These are phyloP conservation scores for Amiota communis DNA, from an alignment of 2,888 invertebrate species.

Conservation along the genomic window DNA sequence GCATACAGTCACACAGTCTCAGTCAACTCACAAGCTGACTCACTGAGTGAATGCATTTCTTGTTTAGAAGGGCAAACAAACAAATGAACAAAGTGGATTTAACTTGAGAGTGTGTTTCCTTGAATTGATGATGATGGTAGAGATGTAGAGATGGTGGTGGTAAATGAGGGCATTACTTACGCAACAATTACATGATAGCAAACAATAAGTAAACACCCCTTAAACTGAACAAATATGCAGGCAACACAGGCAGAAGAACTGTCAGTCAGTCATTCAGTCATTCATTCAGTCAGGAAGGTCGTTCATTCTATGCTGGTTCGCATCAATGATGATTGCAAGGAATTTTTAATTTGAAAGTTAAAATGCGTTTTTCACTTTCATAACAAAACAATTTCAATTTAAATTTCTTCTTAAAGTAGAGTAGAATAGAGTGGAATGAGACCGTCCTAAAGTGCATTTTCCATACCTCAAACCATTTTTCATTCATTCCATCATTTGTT, in stretches of 20 bases:
- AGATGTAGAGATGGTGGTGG: slow-evolving; percentile 23
- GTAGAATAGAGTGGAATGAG: background rate
- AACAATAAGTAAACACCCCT: slow-evolving; percentile 45
- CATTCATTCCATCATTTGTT: slow-evolving; percentile 39
- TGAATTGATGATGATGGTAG: slow-evolving; percentile 12
- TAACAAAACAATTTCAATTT: slow-evolving; percentile 22
- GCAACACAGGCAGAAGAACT: slow-evolving; percentile 25
- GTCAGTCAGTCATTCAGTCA: slow-evolving; percentile 35
- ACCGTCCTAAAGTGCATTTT: slow-evolving; percentile 7
- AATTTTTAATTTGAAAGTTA: slow-evolving; percentile 64
- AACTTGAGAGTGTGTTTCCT: slow-evolving; percentile 27
- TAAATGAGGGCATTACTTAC: slow-evolving; percentile 61
- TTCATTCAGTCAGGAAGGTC: slow-evolving; percentile 26
- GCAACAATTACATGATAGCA: slow-evolving; percentile 58
- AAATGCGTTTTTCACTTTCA: slow-evolving; percentile 38
- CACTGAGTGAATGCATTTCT: slow-evolving; percentile 52
- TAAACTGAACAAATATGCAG: background rate
- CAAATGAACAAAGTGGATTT: slow-evolving; percentile 66
- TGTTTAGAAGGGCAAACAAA: slow-evolving; percentile 54
- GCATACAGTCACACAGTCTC: too few relatives aligned
- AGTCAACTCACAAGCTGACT: background rate
- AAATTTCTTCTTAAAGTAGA: slow-evolving; percentile 52
- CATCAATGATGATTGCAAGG: slow-evolving; percentile 34
- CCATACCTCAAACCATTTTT: slow-evolving; percentile 9
- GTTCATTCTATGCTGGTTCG: slow-evolving; percentile 6